Conservation (phyloP, 2,888 invertebrate genomes). For the Hypercompe scribonia region DNA sequence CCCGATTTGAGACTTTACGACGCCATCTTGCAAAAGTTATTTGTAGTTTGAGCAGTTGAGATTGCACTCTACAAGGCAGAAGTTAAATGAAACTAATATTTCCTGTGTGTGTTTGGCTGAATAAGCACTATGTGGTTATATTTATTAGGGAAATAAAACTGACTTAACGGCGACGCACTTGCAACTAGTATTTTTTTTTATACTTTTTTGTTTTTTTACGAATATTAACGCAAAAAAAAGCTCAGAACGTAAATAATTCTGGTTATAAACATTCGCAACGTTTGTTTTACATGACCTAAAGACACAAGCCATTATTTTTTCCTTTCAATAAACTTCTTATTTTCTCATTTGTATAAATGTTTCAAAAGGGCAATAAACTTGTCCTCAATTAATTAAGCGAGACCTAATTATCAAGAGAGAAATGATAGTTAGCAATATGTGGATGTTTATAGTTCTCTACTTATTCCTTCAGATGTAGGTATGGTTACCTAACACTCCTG, state of each 20-base stretch:
- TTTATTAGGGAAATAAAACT: neutral
- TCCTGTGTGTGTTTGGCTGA: neutral
- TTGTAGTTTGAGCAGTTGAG: conserved; percentile 33
- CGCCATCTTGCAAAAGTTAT: conserved; percentile 42
- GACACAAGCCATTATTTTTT: neutral
- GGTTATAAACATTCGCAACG: neutral
- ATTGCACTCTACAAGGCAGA: conserved; percentile 39
- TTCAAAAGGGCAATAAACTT: neutral
- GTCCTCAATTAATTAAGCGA: neutral
- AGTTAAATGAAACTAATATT: conserved; percentile 20
- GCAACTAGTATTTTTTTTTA: neutral
- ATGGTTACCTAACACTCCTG: neutral
- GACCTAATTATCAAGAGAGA: no score
- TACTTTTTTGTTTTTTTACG: neutral
- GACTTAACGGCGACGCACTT: neutral
- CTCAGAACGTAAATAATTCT: neutral
- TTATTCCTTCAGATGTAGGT: neutral
- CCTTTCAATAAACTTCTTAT: neutral
- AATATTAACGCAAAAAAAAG: neutral
- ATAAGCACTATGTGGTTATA: neutral
- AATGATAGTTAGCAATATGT: neutral
- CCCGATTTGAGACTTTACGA: conserved; percentile 20
- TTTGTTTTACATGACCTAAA: neutral
- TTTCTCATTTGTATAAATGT: neutral
- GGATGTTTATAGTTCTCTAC: neutral